phyloP scores from a whole-genome alignment of 2,888 invertebrate species.

The Cotesia congregata region DNA sequence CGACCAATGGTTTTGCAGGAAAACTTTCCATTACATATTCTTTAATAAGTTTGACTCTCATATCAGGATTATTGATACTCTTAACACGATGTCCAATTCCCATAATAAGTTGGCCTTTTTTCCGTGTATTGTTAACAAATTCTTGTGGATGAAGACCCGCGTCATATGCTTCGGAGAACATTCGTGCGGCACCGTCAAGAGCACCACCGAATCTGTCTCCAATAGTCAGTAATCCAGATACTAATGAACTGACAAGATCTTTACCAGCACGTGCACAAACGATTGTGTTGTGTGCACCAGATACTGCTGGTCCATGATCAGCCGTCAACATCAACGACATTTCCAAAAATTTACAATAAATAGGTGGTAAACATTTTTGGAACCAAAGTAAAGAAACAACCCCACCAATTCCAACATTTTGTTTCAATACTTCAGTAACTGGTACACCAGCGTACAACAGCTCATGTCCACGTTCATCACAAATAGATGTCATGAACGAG shows the following conservation, averaged over 20 bases:
- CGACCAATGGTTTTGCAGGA: conserved; percentile 93
- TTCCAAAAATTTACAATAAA: conserved; percentile 97
- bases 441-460: conserved; percentile 96
- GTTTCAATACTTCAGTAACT: conserved; percentile 88
- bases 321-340: conserved; percentile 99
- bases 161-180: conserved; percentile 97
- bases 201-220: conserved; percentile 99
- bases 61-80: conserved; percentile 98
- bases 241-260: conserved; percentile 95
- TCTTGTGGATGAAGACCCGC: conserved; percentile 95
- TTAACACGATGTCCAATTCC: conserved; percentile 96
- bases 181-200: conserved; percentile 95
- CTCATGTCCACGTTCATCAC: conserved; percentile 98
- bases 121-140: conserved; percentile 97
- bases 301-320: conserved; percentile 98
- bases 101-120: conserved; percentile 98
- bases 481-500: conserved; percentile 99
- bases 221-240: conserved; percentile 96
- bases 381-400: conserved; percentile 98
- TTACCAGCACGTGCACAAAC: conserved; percentile 98
- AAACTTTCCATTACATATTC: conserved; percentile 95
- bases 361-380: conserved; percentile 94
- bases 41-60: conserved; percentile 96
- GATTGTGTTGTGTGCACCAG: conserved; percentile 98
- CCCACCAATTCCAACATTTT: conserved; percentile 97